Percentiles rank a stretch among this genome's conserved stretches.
Evolutionary conservation across 2,113 vertebrate species (phyloP).

Genomic region (Crotalus helleri): DNA sequence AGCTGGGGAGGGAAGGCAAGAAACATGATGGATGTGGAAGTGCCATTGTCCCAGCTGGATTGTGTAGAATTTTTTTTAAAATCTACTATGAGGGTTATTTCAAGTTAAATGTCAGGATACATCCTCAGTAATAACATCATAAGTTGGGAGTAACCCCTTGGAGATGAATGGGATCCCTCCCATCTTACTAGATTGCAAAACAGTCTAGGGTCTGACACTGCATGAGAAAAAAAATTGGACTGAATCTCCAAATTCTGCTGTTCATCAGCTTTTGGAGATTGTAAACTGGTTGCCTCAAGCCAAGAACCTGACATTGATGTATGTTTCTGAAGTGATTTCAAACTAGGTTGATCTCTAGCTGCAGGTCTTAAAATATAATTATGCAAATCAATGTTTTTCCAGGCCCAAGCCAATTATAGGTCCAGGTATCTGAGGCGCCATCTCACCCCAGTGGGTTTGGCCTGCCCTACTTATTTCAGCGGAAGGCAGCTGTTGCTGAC

Average conservation of each 20-base stretch:
- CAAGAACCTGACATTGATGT: not conserved
- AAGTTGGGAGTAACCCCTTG: not conserved
- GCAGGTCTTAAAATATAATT: not conserved
- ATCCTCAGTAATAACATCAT: not conserved
- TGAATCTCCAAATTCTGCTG: not conserved
- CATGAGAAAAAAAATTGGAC: not conserved
- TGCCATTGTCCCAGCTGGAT: conserved; percentile 16
- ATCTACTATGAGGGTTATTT: not conserved
- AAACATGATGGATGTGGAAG: conserved; percentile 37
- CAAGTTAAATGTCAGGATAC: conserved; percentile 15
- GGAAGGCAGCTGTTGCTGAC: not conserved
- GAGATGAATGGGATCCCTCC: not conserved
- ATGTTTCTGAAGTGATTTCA: not conserved
- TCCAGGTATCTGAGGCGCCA: not conserved
- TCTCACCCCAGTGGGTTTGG: not conserved
- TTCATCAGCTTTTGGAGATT: not conserved
- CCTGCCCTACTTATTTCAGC: not conserved
- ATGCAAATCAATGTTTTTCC: not conserved
- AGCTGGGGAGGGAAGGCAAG: not conserved
- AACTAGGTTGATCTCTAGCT: not conserved
- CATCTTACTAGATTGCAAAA: not conserved
- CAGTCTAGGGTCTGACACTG: not conserved
- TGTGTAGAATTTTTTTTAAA: conserved; percentile 2
- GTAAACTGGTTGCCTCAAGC: conserved; percentile 2
- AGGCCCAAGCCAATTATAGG: not conserved